Base-by-base conservation (phyloP, 2,113 vertebrate genomes). In the Amazona vittata region DNA sequence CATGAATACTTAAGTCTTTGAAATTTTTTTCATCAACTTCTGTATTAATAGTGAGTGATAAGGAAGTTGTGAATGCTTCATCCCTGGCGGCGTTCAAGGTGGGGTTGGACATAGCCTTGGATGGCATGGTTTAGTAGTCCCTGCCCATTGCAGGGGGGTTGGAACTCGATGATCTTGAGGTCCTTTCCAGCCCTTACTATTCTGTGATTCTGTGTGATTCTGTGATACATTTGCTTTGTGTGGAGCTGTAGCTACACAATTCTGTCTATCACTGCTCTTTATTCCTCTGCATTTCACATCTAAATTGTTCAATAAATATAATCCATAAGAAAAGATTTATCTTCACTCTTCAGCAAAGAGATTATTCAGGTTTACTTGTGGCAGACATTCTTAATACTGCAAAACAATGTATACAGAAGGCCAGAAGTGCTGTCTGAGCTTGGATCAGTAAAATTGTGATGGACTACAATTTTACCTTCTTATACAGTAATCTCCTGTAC, bases 31-130 rank as follows among this genome's bases (percentile, higher is more conserved):
- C 87, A 83, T 92, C 79, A 94, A 47, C 71, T 76, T 84, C 82
- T 92, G 26, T 82, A 86, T 92, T 96, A 83, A 90, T 63, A 95
- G 93, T 91, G 82, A 94, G 65, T 78, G 93, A n/a, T n/a, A n/a
- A n/a, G n/a, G n/a, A n/a, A n/a, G n/a, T n/a, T n/a, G n/a, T n/a
- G n/a, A n/a, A n/a, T n/a, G n/a, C n/a, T n/a, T n/a, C n/a, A n/a
- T n/a, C n/a, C n/a, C n/a, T n/a, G n/a, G n/a, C n/a, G n/a, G n/a
- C n/a, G n/a, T n/a, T n/a, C n/a, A n/a, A n/a, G n/a, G n/a, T n/a
- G n/a, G n/a, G n/a, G n/a, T n/a, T n/a, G n/a, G n/a, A n/a, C n/a
- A n/a, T n/a, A n/a, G n/a, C n/a, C n/a, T n/a, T n/a, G n/a, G n/a
- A n/a, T n/a, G n/a, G n/a, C n/a, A n/a, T n/a, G n/a, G n/a, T n/a